These are phyloP conservation scores for Bombus pyrosoma DNA, from an alignment of 1,140 invertebrate genomes.

Conservation along the genomic window DNA sequence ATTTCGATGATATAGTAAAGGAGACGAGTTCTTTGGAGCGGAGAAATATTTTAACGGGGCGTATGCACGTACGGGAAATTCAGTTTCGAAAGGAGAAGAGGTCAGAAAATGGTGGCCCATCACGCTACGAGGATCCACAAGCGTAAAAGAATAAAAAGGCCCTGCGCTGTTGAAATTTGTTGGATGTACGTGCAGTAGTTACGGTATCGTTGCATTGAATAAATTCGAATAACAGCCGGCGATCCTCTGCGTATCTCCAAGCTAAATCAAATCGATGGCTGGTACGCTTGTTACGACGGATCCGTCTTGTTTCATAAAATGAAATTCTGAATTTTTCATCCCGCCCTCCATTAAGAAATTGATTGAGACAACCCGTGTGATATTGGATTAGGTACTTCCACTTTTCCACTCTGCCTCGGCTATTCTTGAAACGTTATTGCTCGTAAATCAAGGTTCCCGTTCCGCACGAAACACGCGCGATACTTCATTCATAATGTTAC, in stretches of 20 bases:
- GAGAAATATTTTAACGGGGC: not conserved
- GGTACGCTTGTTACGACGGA: not conserved
- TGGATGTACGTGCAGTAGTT: conserved; percentile 58
- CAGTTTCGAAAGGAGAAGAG: not conserved
- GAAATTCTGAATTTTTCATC: conserved; percentile 44
- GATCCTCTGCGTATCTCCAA: conserved; percentile 29
- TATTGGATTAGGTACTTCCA: not conserved
- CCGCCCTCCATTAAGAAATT: conserved; percentile 27
- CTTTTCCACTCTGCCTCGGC: too few species aligned
- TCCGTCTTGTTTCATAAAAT: conserved; percentile 12
- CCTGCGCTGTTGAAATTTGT: conserved; percentile 47
- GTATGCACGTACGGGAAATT: conserved; percentile 7
- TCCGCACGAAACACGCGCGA: not conserved
- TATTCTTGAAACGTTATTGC: not conserved
- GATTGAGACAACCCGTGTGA: not conserved
- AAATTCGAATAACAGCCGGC: conserved; percentile 48
- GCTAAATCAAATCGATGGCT: conserved; percentile 36
- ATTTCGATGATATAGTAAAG: conserved; percentile 24
- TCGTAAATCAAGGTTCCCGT: not conserved
- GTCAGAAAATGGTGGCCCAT: conserved; percentile 12
- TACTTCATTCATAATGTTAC: not conserved
- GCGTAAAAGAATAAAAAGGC: conserved; percentile 61
- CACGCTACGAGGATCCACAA: not conserved
- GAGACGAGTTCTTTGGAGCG: not conserved
- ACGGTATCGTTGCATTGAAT: conserved; percentile 52